Conservation (phyloP, 2,113 vertebrate species). For the Egretta garzetta region DNA sequence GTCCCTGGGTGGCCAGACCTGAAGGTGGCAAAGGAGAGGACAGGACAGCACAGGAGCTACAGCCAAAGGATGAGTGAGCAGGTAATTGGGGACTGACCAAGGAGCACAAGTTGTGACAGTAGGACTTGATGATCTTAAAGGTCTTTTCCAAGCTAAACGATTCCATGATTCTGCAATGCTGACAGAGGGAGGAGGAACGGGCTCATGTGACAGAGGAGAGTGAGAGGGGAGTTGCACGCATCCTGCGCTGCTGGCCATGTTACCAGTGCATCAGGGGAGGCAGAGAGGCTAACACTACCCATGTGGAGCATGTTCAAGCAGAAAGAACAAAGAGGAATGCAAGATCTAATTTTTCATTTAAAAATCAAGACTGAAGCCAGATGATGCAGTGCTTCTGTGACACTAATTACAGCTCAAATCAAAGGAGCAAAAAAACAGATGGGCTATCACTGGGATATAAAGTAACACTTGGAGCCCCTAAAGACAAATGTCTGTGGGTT, state of each 20-base stretch:
- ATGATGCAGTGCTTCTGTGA: not conserved
- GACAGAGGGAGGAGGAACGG: not conserved
- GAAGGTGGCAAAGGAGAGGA: not conserved
- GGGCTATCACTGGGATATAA: not conserved
- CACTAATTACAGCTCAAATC: not conserved
- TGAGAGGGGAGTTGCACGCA: fast-evolving
- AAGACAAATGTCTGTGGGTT: not conserved
- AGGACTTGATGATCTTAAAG: no score
- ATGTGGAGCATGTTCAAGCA: fast-evolving
- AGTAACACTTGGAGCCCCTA: not conserved
- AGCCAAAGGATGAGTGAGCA: not conserved
- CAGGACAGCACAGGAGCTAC: not conserved
- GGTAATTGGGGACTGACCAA: fast-evolving
- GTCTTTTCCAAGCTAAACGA: no score
- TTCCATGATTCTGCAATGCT: no score
- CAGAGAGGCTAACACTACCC: not conserved
- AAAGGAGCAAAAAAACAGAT: not conserved
- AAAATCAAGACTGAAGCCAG: not conserved
- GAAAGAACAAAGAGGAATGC: not conserved
- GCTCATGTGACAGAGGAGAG: not conserved
- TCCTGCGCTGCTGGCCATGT: not conserved
- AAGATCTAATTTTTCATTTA: not conserved
- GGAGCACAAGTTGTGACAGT: not conserved
- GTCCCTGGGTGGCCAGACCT: not conserved
- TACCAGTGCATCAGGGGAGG: not conserved